Evolutionary conservation across 1,140 invertebrate species (phyloP).

Genomic region (Drosophila pseudoananassae): DNA sequence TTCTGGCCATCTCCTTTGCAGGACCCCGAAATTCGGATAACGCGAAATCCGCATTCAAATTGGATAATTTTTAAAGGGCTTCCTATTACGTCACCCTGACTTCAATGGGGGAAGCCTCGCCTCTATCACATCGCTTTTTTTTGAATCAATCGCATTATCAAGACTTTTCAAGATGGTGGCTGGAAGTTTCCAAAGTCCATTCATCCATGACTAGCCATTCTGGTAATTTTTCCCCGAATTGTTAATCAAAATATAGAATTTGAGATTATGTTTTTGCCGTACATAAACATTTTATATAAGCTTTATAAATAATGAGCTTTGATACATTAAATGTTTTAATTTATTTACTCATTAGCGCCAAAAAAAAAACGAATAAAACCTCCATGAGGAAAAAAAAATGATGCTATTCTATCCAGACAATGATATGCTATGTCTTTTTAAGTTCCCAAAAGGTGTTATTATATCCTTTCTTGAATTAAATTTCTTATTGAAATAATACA

Average conservation of each 20-base stretch:
- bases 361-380: too few species aligned
- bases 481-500: not conserved
- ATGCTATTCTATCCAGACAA: too few species aligned
- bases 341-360: too few species aligned
- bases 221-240: not conserved
- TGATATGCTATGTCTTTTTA: too few species aligned
- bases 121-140: slow-evolving; percentile 16
- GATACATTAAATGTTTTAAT: too few species aligned
- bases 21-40: not conserved
- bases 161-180: not conserved
- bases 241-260: not conserved
- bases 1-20: not conserved
- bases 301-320: too few species aligned
- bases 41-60: not conserved
- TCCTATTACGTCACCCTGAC: not conserved
- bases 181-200: slow-evolving; percentile 23
- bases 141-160: slow-evolving; percentile 24
- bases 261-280: too few species aligned
- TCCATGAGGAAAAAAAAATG: too few species aligned
- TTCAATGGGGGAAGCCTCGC: slow-evolving; percentile 23
- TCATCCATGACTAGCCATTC: not conserved
- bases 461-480: too few species aligned
- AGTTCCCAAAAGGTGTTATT: too few species aligned
- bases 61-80: slow-evolving; percentile 7
- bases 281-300: too few species aligned